Conservation (phyloP, 2,797 vertebrate species). For the Onychomys leucogaster region DNA sequence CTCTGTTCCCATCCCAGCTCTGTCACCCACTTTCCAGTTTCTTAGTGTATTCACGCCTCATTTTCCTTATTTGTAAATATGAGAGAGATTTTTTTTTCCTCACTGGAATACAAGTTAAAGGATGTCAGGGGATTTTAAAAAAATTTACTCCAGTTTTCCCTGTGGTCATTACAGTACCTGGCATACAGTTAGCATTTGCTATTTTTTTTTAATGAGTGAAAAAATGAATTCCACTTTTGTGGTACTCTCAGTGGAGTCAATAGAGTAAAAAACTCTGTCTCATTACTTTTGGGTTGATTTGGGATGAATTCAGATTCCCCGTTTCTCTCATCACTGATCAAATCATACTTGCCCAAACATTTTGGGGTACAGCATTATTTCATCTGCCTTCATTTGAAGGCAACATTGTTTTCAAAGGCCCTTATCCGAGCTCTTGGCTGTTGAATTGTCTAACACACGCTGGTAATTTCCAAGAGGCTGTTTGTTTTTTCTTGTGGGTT, state of each 20-base stretch:
- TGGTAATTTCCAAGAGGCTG: neutral
- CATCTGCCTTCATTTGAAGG: neutral
- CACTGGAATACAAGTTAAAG: neutral
- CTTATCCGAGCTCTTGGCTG: neutral
- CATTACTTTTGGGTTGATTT: neutral
- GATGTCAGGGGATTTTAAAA: neutral
- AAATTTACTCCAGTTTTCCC: neutral
- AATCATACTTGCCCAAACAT: neutral
- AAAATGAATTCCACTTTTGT: neutral
- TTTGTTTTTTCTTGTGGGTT: neutral
- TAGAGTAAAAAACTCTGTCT: neutral
- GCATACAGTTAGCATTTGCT: neutral
- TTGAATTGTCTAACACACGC: neutral
- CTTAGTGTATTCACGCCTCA: neutral
- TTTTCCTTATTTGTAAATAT: neutral
- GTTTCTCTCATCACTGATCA: neutral
- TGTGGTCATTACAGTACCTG: neutral
- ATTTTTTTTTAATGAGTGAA: neutral
- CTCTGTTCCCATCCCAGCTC: neutral
- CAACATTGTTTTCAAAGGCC: neutral
- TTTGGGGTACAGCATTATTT: neutral
- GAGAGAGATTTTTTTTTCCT: neutral
- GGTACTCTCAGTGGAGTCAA: neutral
- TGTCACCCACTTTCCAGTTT: neutral
- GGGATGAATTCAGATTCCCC: slow-evolving; percentile 5